Conservation (phyloP, 2,888 invertebrate species). For the Stictocephala bisonia region DNA sequence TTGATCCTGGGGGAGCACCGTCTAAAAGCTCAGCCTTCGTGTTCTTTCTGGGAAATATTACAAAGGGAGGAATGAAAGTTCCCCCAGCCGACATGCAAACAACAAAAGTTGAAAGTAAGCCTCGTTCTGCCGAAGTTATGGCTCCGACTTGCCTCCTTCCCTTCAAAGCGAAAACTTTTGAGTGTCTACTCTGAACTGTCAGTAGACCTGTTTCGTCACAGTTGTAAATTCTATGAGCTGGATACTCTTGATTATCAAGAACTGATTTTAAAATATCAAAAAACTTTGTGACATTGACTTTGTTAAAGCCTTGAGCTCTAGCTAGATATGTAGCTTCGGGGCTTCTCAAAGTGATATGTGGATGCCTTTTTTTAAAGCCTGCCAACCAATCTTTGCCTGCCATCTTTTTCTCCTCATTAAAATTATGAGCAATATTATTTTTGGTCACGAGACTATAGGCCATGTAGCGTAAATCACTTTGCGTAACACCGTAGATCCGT, state of each 20-base stretch:
- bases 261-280: conserved; percentile 45
- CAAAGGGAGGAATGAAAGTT: background rate
- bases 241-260: conserved; percentile 55
- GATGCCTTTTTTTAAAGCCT: too few relatives aligned
- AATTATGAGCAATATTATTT: too few relatives aligned
- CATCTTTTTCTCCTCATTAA: too few relatives aligned
- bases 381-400: too few relatives aligned
- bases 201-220: conserved; percentile 62
- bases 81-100: background rate
- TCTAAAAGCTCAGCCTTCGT: background rate
- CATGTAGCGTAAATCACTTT: too few relatives aligned
- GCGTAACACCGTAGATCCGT: too few relatives aligned
- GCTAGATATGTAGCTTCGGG: conserved; percentile 47
- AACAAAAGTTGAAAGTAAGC: background rate
- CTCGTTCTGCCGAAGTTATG: conserved; percentile 14
- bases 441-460: too few relatives aligned
- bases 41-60: conserved; percentile 1
- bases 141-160: conserved; percentile 61
- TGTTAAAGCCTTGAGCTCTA: conserved; percentile 49
- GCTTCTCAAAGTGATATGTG: conserved; percentile 1
- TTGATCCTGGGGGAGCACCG: conserved; percentile 10
- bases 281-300: conserved; percentile 47
- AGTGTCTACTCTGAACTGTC: conserved; percentile 59
- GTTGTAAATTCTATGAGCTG: conserved; percentile 60
- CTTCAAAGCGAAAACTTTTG: conserved; percentile 58